Conservation (phyloP, 2,797 vertebrate genomes). For the Choloepus didactylus region DNA sequence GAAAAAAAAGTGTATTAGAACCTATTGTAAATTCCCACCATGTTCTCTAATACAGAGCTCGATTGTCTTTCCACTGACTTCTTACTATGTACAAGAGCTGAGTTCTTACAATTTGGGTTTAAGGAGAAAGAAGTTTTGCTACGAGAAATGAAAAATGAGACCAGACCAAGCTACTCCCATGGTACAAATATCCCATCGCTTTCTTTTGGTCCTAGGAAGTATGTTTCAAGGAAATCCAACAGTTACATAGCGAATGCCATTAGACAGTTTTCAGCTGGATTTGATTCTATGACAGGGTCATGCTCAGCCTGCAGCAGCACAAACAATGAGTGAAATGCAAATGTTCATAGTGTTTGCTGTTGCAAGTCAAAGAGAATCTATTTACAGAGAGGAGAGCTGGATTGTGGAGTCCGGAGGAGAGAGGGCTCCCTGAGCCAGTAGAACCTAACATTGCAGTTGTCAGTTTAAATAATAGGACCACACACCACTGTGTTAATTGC, state of each 20-base stretch:
- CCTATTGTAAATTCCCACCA: slow-evolving; percentile 16
- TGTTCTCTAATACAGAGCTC: slow-evolving; percentile 28
- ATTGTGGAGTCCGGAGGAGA: not conserved
- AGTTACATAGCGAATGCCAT: not conserved
- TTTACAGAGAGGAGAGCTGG: slow-evolving; percentile 53
- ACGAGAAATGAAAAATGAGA: slow-evolving; percentile 71
- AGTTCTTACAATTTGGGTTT: slow-evolving; percentile 44
- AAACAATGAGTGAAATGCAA: slow-evolving; percentile 74
- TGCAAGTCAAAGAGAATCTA: slow-evolving; percentile 63
- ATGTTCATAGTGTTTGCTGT: slow-evolving; percentile 66
- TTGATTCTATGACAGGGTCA: slow-evolving; percentile 59
- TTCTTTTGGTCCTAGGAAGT: slow-evolving; percentile 57
- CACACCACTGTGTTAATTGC: slow-evolving; percentile 74
- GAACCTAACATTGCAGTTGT: slow-evolving; percentile 40
- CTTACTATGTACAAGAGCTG: slow-evolving; percentile 40
- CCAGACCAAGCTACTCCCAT: slow-evolving; percentile 16
- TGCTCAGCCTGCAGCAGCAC: slow-evolving; percentile 52
- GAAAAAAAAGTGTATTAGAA: not conserved
- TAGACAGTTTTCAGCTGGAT: slow-evolving; percentile 64
- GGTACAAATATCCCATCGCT: slow-evolving; percentile 55
- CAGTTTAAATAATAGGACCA: slow-evolving; percentile 72
- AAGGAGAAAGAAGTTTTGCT: slow-evolving; percentile 51
- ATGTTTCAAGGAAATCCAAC: slow-evolving; percentile 64
- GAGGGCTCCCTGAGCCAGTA: not conserved
- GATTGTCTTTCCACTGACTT: slow-evolving; percentile 42